Evolutionary conservation across 1,140 invertebrate genomes (phyloP).

Genomic region (Cherax quadricarinatus): DNA sequence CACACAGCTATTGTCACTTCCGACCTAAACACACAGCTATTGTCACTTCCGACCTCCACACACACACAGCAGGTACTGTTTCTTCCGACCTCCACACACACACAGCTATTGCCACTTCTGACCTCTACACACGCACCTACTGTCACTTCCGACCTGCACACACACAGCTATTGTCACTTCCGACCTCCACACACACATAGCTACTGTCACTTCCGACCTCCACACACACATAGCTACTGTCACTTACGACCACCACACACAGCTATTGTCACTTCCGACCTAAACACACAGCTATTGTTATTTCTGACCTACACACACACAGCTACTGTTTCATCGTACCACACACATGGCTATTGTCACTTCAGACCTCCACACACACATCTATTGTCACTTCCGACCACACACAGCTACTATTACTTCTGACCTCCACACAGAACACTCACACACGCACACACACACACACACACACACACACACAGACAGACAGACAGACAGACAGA

Average conservation of each 20-base stretch:
- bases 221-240: neutral
- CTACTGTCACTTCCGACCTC: neutral
- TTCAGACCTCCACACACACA: neutral
- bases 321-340: neutral
- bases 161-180: conserved; percentile 30
- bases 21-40: neutral
- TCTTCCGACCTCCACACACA: neutral
- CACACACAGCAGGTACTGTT: too few relatives aligned
- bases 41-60: too few relatives aligned
- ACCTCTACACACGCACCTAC: conserved; percentile 20
- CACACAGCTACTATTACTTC: too few relatives aligned
- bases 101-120: neutral
- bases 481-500: too few relatives aligned
- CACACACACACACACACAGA: neutral
- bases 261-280: neutral
- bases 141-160: conserved; percentile 15
- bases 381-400: neutral
- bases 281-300: conserved; percentile 40
- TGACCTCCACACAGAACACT: neutral
- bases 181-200: conserved; percentile 7
- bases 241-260: neutral
- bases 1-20: too few relatives aligned
- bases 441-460: neutral
- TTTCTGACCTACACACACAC: conserved; percentile 21
- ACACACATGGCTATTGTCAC: neutral